Evolutionary conservation across 2,888 invertebrate genomes (phyloP).

Genomic region (Proisotoma minuta): DNA sequence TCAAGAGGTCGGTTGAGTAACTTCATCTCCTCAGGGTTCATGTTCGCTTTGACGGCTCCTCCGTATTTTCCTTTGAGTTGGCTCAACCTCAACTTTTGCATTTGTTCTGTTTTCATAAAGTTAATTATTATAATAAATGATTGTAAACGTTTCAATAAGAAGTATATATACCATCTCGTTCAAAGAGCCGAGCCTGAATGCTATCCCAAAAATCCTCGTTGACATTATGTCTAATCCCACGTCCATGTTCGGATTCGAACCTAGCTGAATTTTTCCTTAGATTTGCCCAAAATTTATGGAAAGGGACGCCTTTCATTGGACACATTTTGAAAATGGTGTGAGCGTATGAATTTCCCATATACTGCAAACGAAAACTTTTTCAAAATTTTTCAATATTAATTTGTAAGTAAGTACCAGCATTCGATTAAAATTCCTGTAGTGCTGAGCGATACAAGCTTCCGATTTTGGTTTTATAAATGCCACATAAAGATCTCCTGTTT

Average conservation of each 20-base stretch:
- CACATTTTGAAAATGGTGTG: constrained; percentile 19
- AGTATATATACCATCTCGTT: neutral
- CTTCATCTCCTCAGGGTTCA: no score
- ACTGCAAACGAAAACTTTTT: neutral
- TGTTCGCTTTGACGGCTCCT: no score
- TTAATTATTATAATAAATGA: no score
- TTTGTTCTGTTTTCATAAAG: no score
- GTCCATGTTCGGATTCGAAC: constrained; percentile 2
- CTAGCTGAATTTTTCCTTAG: constrained; percentile 10
- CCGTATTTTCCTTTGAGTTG: no score
- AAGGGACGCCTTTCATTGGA: constrained; percentile 16
- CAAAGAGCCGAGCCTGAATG: neutral
- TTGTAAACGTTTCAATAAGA: no score
- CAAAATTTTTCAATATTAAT: neutral
- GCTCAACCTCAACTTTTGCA: no score
- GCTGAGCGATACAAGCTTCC: neutral
- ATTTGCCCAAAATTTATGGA: constrained; percentile 15
- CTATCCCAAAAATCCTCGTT: neutral
- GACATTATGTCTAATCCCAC: neutral
- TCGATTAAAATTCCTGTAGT: neutral
- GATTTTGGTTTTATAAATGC: neutral
- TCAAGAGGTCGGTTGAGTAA: no score
- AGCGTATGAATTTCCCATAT: constrained; percentile 21
- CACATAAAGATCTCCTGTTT: neutral
- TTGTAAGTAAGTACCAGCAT: neutral